Evolutionary conservation across 2,797 vertebrate genomes (phyloP).

Genomic region (Ispidina lecontei): DNA sequence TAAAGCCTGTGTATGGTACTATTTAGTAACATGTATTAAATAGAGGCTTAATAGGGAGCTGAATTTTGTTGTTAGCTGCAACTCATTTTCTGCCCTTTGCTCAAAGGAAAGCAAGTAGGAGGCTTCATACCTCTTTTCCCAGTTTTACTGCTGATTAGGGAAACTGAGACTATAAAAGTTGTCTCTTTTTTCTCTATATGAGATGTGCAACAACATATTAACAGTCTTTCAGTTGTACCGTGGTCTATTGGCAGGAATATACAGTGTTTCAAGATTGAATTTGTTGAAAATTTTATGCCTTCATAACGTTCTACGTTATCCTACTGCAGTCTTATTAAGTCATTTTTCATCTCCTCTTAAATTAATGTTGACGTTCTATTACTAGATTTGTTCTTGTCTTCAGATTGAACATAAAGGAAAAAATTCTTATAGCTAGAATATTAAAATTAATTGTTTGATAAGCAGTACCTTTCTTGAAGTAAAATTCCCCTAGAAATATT

Average conservation of each 20-base stretch:
- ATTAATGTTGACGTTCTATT: conserved; percentile 75
- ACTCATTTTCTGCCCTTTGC: conserved; percentile 55
- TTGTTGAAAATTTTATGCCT: conserved; percentile 77
- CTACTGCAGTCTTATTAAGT: conserved; percentile 74
- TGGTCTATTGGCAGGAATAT: conserved; percentile 71
- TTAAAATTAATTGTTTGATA: conserved; percentile 76
- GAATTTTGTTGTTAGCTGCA: conserved; percentile 43
- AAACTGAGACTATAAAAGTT: not conserved
- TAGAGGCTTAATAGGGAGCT: conserved; percentile 12
- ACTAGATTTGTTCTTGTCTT: conserved; percentile 75
- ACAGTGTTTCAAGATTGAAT: conserved; percentile 69
- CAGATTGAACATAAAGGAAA: conserved; percentile 69
- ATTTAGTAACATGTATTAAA: conserved; percentile 37
- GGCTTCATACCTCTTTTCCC: not conserved
- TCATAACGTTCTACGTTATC: conserved; percentile 65
- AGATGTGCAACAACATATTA: conserved; percentile 65
- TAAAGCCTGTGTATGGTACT: not conserved
- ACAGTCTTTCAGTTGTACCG: conserved; percentile 21
- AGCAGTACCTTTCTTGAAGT: conserved; percentile 56
- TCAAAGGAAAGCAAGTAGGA: conserved; percentile 22
- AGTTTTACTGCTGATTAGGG: conserved; percentile 9
- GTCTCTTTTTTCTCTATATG: not conserved
- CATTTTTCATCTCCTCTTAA: conserved; percentile 77
- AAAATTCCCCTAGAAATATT: conserved; percentile 43
- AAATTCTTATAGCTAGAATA: conserved; percentile 61